Evolutionary conservation across 2,797 vertebrate species (phyloP).

Genomic region (Clarias pachynema): DNA sequence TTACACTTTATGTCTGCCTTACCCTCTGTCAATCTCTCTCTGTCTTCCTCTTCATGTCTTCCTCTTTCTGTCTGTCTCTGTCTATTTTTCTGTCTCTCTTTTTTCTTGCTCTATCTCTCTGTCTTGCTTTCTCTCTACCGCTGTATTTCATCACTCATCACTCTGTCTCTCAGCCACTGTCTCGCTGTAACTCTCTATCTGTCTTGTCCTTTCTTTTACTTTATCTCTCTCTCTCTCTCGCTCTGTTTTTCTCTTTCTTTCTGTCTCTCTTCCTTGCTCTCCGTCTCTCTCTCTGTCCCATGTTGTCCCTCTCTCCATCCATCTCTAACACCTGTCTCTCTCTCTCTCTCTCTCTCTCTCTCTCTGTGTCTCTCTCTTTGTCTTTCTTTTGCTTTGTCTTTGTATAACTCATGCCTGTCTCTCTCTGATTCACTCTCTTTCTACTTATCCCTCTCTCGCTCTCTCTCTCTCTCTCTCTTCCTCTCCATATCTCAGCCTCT

Average conservation of each 20-base stretch:
- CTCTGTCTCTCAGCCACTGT: too few species aligned
- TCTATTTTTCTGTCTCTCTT: not conserved
- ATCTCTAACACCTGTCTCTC: too few species aligned
- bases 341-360: too few species aligned
- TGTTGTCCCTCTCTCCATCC: not conserved
- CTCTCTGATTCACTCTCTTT: too few species aligned
- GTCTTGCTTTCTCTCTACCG: too few species aligned
- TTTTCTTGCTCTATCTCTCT: not conserved
- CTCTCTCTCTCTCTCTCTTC: not conserved
- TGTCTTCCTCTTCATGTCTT: not conserved
- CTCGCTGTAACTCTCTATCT: not conserved
- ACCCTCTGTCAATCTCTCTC: not conserved
- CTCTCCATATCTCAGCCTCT: not conserved
- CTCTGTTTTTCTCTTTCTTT: too few species aligned
- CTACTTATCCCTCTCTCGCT: not conserved
- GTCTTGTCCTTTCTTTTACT: too few species aligned
- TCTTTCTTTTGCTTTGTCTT: not conserved
- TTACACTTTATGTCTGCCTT: not conserved
- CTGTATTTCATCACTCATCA: too few species aligned
- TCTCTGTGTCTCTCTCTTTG: not conserved
- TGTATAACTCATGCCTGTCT: not conserved
- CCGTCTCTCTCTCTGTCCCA: not conserved
- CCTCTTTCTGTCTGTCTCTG: not conserved
- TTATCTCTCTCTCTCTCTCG: too few species aligned
- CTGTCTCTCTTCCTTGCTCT: not conserved